phyloP scores from a whole-genome alignment of 2,113 vertebrate species.

The Sterna hirundo region DNA sequence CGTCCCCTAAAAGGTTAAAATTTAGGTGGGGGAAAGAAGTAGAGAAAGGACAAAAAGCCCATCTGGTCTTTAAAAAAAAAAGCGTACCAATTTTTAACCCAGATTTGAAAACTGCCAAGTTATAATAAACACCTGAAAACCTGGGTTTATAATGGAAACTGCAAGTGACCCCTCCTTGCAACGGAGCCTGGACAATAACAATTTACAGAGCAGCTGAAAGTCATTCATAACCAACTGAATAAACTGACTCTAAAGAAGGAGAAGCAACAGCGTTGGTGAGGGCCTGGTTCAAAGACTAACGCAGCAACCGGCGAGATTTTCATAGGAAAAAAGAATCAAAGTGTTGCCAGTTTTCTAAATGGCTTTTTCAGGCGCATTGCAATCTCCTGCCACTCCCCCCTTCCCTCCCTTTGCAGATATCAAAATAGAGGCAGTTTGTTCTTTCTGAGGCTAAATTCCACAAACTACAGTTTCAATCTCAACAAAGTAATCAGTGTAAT shows the following conservation, averaged over 20 bases:
- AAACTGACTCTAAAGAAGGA: constrained; percentile 34
- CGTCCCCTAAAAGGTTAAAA: constrained; percentile 21
- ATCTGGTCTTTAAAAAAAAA: constrained; percentile 3
- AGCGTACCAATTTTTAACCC: constrained; percentile 46
- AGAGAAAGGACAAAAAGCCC: background rate
- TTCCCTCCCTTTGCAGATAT: background rate
- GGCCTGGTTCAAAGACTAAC: background rate
- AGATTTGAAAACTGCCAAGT: constrained; percentile 60
- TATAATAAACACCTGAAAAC: constrained; percentile 68
- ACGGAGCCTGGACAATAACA: constrained; percentile 53
- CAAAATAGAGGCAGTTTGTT: constrained; percentile 8
- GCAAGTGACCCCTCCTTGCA: constrained; percentile 47
- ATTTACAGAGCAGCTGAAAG: constrained; percentile 64
- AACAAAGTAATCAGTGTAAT: constrained; percentile 7
- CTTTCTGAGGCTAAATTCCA: background rate
- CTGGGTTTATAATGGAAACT: constrained; percentile 52
- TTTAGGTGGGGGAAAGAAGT: background rate
- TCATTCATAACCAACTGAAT: constrained; percentile 55
- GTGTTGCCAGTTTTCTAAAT: constrained; percentile 27
- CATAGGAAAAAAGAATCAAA: background rate
- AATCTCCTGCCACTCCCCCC: background rate
- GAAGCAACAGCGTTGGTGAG: background rate
- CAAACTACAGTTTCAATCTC: background rate
- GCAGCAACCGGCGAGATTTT: background rate
- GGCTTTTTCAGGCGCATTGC: background rate